Percentiles rank a stretch among this genome's conserved stretches.
phyloP scores from a whole-genome alignment of 2,888 invertebrate genomes.

The Hoplodrina blanda region DNA sequence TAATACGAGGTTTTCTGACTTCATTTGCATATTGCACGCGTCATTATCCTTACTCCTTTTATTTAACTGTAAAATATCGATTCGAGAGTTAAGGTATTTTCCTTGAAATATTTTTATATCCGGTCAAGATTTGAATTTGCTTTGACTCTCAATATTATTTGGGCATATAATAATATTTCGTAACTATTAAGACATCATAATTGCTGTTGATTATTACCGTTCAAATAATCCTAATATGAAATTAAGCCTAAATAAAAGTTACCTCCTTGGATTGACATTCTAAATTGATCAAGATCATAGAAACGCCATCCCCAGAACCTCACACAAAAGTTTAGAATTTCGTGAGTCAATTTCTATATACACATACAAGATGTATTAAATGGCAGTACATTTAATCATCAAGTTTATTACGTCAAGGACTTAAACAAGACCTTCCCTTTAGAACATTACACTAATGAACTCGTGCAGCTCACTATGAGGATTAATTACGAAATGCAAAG shows the following conservation, averaged over 20 bases:
- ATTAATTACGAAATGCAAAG: constrained; percentile 57
- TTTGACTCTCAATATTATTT: constrained; percentile 5
- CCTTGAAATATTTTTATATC: constrained; percentile 20
- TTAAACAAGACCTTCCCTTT: constrained; percentile 2
- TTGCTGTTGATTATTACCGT: not conserved
- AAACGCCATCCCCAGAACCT: constrained; percentile 18
- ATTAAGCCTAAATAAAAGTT: not conserved
- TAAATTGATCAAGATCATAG: constrained; percentile 12
- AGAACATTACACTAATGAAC: constrained; percentile 13
- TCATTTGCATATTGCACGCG: constrained; percentile 46
- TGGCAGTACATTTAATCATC: not conserved
- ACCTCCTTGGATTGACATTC: not conserved
- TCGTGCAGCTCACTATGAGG: constrained; percentile 17
- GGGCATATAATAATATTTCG: not conserved
- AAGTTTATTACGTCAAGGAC: not conserved
- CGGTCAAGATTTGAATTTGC: not conserved
- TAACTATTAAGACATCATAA: not conserved
- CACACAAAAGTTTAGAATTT: constrained; percentile 1
- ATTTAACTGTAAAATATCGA: constrained; percentile 46
- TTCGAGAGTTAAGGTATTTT: constrained; percentile 49
- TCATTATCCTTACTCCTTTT: constrained; percentile 44
- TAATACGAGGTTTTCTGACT: constrained; percentile 42
- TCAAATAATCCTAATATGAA: not conserved
- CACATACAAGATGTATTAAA: not conserved
- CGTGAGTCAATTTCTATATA: not conserved